Evolutionary conservation across 2,113 vertebrate species (phyloP).

Genomic region (Gavia stellata): DNA sequence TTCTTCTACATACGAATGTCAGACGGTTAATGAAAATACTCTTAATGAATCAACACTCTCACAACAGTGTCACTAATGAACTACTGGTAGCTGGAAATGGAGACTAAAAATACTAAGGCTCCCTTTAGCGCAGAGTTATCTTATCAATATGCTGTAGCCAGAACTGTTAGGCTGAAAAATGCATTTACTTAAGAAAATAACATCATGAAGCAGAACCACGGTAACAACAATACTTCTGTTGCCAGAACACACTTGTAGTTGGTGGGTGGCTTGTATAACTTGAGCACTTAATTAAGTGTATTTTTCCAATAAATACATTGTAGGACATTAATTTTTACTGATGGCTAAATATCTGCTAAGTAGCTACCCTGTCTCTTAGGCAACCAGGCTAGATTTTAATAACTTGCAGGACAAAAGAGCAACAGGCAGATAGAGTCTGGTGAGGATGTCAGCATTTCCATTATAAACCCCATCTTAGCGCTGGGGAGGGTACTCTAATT

Average conservation of each 20-base stretch:
- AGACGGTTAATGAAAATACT: slow-evolving; percentile 29
- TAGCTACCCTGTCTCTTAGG: slow-evolving; percentile 38
- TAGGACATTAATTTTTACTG: slow-evolving; percentile 59
- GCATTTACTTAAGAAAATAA: slow-evolving; percentile 51
- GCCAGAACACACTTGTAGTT: slow-evolving; percentile 33
- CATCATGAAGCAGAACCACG: neutral
- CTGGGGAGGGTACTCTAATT: neutral
- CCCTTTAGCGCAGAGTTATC: neutral
- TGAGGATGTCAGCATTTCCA: slow-evolving; percentile 36
- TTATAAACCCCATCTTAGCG: slow-evolving; percentile 10
- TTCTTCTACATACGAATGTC: slow-evolving; percentile 6
- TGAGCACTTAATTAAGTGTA: slow-evolving; percentile 34
- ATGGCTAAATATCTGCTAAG: slow-evolving; percentile 57
- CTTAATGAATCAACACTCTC: slow-evolving; percentile 57
- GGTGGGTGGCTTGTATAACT: slow-evolving; percentile 45
- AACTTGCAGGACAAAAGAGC: slow-evolving; percentile 31
- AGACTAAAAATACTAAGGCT: slow-evolving; percentile 38
- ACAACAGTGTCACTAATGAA: slow-evolving; percentile 42
- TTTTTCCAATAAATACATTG: slow-evolving; percentile 47
- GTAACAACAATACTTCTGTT: slow-evolving; percentile 34
- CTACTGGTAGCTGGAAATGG: slow-evolving; percentile 16
- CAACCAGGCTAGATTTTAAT: slow-evolving; percentile 48
- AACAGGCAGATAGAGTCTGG: neutral
- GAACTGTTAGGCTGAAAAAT: slow-evolving; percentile 26
- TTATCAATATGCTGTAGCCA: slow-evolving; percentile 32